phyloP scores from a whole-genome alignment of 2,113 vertebrate genomes.

The Hydrochoerus hydrochaeris region DNA sequence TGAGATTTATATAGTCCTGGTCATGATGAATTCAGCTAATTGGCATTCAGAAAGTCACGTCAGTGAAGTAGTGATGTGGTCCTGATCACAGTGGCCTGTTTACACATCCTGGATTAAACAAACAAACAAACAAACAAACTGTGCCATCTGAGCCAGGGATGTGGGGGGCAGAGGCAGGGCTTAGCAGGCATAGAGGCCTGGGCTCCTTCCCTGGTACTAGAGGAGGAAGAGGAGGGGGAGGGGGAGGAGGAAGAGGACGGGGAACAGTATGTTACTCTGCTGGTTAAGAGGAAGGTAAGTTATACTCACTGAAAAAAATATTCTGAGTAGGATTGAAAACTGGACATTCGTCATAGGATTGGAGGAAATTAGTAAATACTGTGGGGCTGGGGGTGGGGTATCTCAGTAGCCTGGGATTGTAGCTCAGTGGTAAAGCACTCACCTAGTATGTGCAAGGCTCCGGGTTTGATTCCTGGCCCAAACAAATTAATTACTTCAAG shows the following conservation, averaged over 20 bases:
- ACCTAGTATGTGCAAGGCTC: conserved; percentile 2
- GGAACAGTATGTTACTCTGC: background rate
- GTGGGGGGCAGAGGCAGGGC: conserved; percentile 83
- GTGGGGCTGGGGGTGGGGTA: background rate
- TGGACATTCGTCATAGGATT: background rate
- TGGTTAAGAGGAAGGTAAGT: background rate
- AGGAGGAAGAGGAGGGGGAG: background rate
- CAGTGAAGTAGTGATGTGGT: too few species aligned
- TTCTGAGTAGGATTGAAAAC: background rate
- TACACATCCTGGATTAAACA: background rate
- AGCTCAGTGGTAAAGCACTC: conserved; percentile 33
- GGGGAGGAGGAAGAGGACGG: too few species aligned
- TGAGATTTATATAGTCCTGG: background rate
- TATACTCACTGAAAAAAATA: background rate
- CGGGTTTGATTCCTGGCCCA: background rate
- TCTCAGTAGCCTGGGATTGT: background rate
- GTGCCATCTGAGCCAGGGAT: fast-evolving
- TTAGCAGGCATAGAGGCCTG: background rate
- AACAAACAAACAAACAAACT: fast-evolving
- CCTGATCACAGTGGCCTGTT: background rate
- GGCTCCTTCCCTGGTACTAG: background rate
- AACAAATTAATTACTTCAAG: background rate
- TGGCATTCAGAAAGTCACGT: background rate
- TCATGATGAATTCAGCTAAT: too few species aligned
- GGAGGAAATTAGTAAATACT: background rate